phyloP scores from a whole-genome alignment of 2,888 invertebrate genomes.

The Dryocosmus kuriphilus region DNA sequence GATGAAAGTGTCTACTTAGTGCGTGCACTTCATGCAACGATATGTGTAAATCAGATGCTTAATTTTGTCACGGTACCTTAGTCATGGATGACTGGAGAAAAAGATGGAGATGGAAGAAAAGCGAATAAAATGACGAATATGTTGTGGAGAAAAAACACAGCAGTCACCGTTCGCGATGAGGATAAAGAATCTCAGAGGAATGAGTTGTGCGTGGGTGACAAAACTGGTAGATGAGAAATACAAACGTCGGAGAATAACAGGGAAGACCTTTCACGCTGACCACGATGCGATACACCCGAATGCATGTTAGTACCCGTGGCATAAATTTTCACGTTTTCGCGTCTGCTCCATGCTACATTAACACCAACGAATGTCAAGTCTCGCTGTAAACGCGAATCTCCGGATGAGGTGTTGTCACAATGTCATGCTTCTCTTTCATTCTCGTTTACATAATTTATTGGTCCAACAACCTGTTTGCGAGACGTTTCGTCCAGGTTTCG shows the following conservation, averaged over 20 bases:
- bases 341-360: conserved; percentile 19
- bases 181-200: conserved; percentile 58
- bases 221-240: conserved; percentile 74
- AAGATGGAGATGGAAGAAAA: conserved; percentile 4
- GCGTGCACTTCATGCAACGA: conserved; percentile 27
- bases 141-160: conserved; percentile 38
- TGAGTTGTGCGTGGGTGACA: conserved; percentile 69
- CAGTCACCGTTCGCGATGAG: conserved; percentile 48
- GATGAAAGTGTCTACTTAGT: conserved; percentile 48
- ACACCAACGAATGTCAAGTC: conserved; percentile 31
- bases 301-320: conserved; percentile 41
- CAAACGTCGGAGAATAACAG: conserved; percentile 67
- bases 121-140: conserved; percentile 34
- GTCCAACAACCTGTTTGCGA: conserved; percentile 10
- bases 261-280: conserved; percentile 52
- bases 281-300: conserved; percentile 50
- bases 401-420: background rate
- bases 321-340: conserved; percentile 31
- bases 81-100: conserved; percentile 48
- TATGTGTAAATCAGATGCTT: conserved; percentile 67
- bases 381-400: conserved; percentile 17
- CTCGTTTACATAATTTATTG: conserved; percentile 23
- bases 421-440: conserved; percentile 19
- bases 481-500: background rate
- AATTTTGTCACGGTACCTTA: conserved; percentile 65